Base-by-base conservation (phyloP, 1,140 invertebrate species). In the Myzus persicae region DNA sequence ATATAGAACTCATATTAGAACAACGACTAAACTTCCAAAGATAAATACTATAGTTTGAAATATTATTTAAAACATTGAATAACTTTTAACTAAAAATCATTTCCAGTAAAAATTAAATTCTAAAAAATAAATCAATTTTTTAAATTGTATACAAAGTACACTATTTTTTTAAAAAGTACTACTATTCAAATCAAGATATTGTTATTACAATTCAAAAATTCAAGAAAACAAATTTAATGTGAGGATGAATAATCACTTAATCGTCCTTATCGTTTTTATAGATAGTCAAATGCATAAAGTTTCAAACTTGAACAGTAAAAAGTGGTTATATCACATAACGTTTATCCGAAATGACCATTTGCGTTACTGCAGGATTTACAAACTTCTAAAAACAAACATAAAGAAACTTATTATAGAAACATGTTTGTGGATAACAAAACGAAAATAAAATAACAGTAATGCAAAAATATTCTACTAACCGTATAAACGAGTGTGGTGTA, bases 271-370 rank as follows among this genome's bases (percentile, higher is more conserved):
- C 38, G 31, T 90, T 59, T 26, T 54, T 89, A 89, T 54, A 54
- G 26, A 26, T 89, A 51, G 46, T 90, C 38, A 90, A 31, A 59
- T 90, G 51, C 36, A 59, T 18, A 40, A 54, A 90, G 48, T 90
- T 90, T 44, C 26, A 59, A 67, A 90, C 22, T 67, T 67, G 24
- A 90, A 90, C 42, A 67, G 54, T 90, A 90, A 40, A 90, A 90
- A 67, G 51, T 90, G 26, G 22, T 59, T 67, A 67, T 67, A 90
- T 67, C 38, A 42, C 38, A 90, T 67, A 90, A 90, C 51, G 36
- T 59, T 67, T 90, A 59, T 67, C 38, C 26, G 51, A 90, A 67
- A n/a, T 90, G 51, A 59, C 88, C 88, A 48, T 90, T 90, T 90
- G 26, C 38, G 5, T 42, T 54, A 38, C 18, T 38, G 59, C 59